Evolutionary conservation across 2,113 vertebrate genomes (phyloP), one percentile per base, ranked within the genome.

Genomic region (Gobius niger): DNA sequence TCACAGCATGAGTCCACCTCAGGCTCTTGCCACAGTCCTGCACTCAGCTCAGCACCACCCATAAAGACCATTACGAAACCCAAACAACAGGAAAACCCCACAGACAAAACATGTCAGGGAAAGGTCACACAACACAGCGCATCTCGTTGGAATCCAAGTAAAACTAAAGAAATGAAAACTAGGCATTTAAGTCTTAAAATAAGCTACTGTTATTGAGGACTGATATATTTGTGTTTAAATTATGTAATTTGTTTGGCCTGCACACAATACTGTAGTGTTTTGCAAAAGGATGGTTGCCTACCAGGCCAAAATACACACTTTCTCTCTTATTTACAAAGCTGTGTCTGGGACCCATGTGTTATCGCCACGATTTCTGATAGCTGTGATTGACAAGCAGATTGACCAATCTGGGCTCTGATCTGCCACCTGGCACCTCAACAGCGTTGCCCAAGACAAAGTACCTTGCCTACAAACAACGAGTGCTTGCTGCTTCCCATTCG

Each of bases 181-280:
- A 61, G 74, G 73, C 78, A 70, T 88, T 80, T 81, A 77, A 73
- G 78, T 85, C 75, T 59, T 41, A 70, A 78, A 50, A 62, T 77
- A 54, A 4, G 24, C 24, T 3, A 34, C 9, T 72, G 18, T 80
- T 64, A 49, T 69, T 71, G 8, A 42, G 9, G 2, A 16, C 10
- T 50, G 5, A 50, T 50, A 50, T 50, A 19, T 24, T 54, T 24
- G 18, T 54, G 52, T 24, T 11, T 16, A 53, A 53, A 19, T 34
- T 34, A 34, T 7, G 18, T 18, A 15, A 51, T n/a, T 14, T 14
- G 15, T 51, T 15, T 16, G 16, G 16, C 15, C 4, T 16, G 51
- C n/a, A 9, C 7, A 3, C 3, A 18, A n/a, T n/a, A n/a, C n/a
- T n/a, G n/a, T n/a, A n/a, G n/a, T n/a, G n/a, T n/a, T n/a, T n/a